Base-by-base conservation (phyloP, 2,113 vertebrate genomes). In the Oncorhynchus nerka region DNA sequence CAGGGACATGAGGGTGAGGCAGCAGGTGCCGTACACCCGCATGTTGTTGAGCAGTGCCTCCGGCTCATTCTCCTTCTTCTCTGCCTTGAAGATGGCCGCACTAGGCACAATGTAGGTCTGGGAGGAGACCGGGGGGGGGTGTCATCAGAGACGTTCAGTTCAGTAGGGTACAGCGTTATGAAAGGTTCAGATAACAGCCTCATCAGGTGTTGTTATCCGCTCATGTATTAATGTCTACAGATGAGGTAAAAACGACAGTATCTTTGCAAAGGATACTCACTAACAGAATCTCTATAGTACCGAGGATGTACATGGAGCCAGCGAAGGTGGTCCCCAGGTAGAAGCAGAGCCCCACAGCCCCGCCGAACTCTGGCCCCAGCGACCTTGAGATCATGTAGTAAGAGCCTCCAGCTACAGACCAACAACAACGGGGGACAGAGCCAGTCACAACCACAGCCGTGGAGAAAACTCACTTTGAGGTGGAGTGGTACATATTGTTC, bases 21-120 rank as follows among this genome's bases (percentile, higher is more conserved):
- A 95, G 75, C 95, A 95, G 0, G 96, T 97, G 67, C 97, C 97
- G 1, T 99, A 99, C 28, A 98, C 93, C 0, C 97, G 94, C 97
- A 98, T 98, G 90, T 98, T 98, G 79, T 99, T 95, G 59, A 98
- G 89, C 91, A 96, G 79, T 3, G 95, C 96, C 0, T 79, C 80
- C 0, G 87, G 79, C 77, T 95, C 92, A 0, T 90, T 85, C 11
- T 87, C 92, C 9, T 74, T 91, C 0, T 77, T 89, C 28, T 91
- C 87, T 0, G 91, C 89, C 71, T 90, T 93, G 84, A 99, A 96
- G 89, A 99, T 92, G 89, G 96, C 95, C 1, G 96, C 97, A 34
- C 90, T 92, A 4, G 97, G 96, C 79, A 96, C 95, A 57, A 99
- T 97, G 83, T 99, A 98, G 13, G 95, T 96, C 97, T 99, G 90